Evolutionary conservation across 2,888 invertebrate genomes (phyloP).

Genomic region (Drosophila falleni): DNA sequence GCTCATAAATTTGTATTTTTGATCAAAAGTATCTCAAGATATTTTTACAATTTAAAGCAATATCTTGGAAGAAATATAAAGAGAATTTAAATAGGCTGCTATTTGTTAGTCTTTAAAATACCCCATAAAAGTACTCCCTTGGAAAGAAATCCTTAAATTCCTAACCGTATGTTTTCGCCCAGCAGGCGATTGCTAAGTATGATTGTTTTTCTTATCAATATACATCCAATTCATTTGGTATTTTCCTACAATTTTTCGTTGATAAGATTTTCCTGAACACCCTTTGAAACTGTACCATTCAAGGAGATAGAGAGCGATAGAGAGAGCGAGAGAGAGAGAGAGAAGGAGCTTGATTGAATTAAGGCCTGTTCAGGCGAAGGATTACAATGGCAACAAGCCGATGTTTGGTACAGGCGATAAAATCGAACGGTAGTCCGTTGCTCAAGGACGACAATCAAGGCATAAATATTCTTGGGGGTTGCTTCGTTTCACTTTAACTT

Average conservation of each 20-base stretch:
- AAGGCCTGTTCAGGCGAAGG: slow-evolving; percentile 30
- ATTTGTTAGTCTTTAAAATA: not conserved
- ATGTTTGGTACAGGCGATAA: slow-evolving; percentile 48
- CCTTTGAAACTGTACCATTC: slow-evolving; percentile 47
- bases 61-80: too few species aligned
- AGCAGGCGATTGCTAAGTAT: not conserved
- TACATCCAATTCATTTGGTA: slow-evolving; percentile 8
- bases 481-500: slow-evolving; percentile 12
- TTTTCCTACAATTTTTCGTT: not conserved
- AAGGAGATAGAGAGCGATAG: not conserved
- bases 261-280: not conserved
- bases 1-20: too few species aligned
- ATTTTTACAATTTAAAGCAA: too few species aligned
- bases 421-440: slow-evolving; percentile 43
- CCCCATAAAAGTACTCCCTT: not conserved
- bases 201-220: slow-evolving; percentile 17
- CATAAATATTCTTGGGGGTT: slow-evolving; percentile 48
- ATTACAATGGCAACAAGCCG: slow-evolving; percentile 59
- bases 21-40: too few species aligned
- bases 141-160: not conserved
- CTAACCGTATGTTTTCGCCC: not conserved
- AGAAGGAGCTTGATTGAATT: slow-evolving; percentile 63
- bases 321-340: not conserved
- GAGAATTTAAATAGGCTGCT: not conserved
- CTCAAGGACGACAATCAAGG: slow-evolving; percentile 48